These are phyloP conservation scores for Arctocebus calabarensis DNA, from an alignment of 2,797 vertebrate species.

Conservation along the genomic window DNA sequence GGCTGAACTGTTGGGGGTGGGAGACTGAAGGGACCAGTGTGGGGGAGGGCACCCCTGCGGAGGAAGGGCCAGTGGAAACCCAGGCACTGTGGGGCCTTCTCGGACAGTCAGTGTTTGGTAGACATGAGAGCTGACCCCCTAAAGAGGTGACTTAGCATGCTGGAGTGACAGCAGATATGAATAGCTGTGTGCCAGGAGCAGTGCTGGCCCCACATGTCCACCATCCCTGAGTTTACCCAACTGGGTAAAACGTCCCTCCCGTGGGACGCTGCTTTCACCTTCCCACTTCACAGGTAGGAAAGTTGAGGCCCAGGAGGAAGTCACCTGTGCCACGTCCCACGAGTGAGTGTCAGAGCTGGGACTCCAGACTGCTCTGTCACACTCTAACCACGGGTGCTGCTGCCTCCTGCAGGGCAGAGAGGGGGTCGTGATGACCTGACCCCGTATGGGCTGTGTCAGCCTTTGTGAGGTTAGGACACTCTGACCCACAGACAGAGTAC, in stretches of 20 bases:
- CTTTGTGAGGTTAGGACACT: not conserved
- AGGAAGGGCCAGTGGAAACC: not conserved
- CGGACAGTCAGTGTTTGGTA: rapidly evolving
- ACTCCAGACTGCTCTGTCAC: not conserved
- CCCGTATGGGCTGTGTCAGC: rapidly evolving
- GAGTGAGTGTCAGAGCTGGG: not conserved
- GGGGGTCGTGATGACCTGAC: not conserved
- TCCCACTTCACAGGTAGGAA: not conserved
- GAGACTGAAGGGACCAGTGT: not conserved
- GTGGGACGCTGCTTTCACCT: rapidly evolving
- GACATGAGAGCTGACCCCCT: not conserved
- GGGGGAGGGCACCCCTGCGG: not conserved
- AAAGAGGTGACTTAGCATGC: not conserved
- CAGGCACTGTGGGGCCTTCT: too few species aligned
- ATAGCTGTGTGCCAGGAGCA: rapidly evolving
- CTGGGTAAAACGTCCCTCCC: rapidly evolving
- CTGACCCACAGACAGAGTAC: rapidly evolving
- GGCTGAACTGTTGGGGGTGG: not conserved
- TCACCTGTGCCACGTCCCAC: too few species aligned
- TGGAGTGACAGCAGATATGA: not conserved
- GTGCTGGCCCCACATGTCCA: rapidly evolving
- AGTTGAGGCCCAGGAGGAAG: not conserved
- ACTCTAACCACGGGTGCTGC: rapidly evolving
- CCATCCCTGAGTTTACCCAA: not conserved
- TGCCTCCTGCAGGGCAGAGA: not conserved